Base-by-base conservation (phyloP, 2,888 invertebrate genomes). In the Aporophyla lueneburgensis region DNA sequence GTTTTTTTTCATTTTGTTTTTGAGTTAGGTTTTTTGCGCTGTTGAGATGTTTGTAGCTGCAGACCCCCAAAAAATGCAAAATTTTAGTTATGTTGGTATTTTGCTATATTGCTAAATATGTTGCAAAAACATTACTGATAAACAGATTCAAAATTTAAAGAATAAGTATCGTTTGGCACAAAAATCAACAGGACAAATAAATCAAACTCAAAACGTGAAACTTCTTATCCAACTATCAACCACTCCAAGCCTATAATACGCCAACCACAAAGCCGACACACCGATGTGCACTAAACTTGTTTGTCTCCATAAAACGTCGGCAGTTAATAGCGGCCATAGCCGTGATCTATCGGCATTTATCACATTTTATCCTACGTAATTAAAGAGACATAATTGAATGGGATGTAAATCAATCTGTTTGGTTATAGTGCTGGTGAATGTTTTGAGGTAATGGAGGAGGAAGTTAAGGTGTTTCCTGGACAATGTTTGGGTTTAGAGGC, bases 331-430 rank as follows among this genome's bases (percentile, higher is more conserved):
- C 80, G 65, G 78, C 77, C 40, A 67, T 78, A 79, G 51, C 33
- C 75, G 88, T 89, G 88, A 87, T 84, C 88, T 89, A 89, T 88
- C 84, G 84, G 80, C 76, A 76, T 77, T 88, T 81, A 87, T 83
- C 74, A 73, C 74, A 76, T 80, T 88, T 83, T 84, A 88, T 83
- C 78, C 69, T 68, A 73, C 67, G 74, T 88, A 88, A 88, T 87
- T 84, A 86, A 78, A 78, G 72, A 40, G 76, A 74, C 73, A 78
- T 85, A 80, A 88, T 81, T 86, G 72, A 86, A 80, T 71, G 76
- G 71, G 68, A 43, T 76, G 69, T 87, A 87, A 87, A 87, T 87
- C 82, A 84, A 75, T 78, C 67, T 46, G 59, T 62, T 6, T 33
- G 59, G 70, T 84, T 67, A 76, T 72, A 63, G 73, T 33, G 2